Evolutionary conservation across 37 sponge, comb jelly and placozoan genomes (phyloP).

Genomic region (Ianthella basta): DNA sequence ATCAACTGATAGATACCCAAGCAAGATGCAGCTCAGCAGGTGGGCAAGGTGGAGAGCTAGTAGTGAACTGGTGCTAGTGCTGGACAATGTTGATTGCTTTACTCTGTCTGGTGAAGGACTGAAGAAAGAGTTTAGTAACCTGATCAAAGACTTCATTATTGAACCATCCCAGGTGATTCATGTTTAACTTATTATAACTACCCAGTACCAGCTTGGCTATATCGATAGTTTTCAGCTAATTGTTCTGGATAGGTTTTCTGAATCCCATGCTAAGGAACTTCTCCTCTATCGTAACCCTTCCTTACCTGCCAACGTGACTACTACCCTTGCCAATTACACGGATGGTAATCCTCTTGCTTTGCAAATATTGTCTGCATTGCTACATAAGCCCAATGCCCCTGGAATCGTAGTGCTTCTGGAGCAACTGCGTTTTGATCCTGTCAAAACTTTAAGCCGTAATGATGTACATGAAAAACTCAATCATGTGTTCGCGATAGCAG

Average conservation of each 20-base stretch:
- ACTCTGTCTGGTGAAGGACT: not conserved
- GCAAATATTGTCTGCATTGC: not conserved
- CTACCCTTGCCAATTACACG: not conserved
- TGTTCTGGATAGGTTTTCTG: too few relatives aligned
- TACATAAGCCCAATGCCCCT: not conserved
- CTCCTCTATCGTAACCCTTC: too few relatives aligned
- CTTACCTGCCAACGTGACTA: not conserved
- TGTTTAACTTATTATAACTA: not conserved
- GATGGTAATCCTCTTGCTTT: constrained; percentile 16
- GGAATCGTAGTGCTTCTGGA: not conserved
- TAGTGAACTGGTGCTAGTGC: not conserved
- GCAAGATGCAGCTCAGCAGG: not conserved
- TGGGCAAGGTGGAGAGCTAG: not conserved
- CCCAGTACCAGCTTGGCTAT: not conserved
- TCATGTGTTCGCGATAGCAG: not conserved
- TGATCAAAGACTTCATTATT: not conserved
- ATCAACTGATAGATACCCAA: not conserved
- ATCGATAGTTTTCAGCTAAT: not conserved
- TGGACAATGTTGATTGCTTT: not conserved
- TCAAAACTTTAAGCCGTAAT: not conserved
- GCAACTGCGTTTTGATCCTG: not conserved
- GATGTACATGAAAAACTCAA: not conserved
- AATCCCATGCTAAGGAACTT: too few relatives aligned
- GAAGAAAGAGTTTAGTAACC: not conserved
- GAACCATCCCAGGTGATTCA: not conserved